Conservation (phyloP, 2,797 vertebrate genomes). For the Sebastes paucispinis region DNA sequence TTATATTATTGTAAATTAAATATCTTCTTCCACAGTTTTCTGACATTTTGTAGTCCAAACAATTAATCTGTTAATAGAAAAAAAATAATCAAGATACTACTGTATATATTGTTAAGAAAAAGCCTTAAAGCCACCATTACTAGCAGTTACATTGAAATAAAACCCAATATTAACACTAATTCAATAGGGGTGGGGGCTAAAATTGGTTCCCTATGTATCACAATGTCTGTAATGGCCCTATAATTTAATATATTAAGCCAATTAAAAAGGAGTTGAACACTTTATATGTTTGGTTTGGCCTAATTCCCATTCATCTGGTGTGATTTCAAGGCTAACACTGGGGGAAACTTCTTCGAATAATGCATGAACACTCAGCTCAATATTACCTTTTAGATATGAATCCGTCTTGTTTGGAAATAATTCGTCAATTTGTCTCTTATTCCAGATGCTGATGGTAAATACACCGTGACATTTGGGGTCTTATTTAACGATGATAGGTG, state of each 20-base stretch:
- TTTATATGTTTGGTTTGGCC: neutral
- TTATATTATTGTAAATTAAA: neutral
- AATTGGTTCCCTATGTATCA: no score
- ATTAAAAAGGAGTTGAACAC: neutral
- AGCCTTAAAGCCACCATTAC: neutral
- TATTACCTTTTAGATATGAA: neutral
- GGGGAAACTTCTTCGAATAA: neutral
- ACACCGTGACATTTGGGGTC: constrained; percentile 92
- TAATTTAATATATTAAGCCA: neutral
- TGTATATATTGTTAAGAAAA: neutral
- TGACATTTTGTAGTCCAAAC: neutral
- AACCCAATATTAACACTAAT: neutral
- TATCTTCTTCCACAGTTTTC: neutral
- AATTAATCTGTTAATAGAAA: neutral
- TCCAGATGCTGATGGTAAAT: constrained; percentile 89
- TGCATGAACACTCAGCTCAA: neutral
- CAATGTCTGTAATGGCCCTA: no score
- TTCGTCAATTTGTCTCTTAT: neutral
- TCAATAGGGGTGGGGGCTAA: neutral
- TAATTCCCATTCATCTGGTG: neutral
- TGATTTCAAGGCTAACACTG: neutral
- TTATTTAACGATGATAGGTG: constrained; percentile 93
- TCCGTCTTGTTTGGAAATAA: neutral
- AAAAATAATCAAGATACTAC: neutral
- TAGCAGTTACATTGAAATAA: neutral